Conservation (phyloP, 2,113 vertebrate genomes). For the Psilopogon haemacephalus region DNA sequence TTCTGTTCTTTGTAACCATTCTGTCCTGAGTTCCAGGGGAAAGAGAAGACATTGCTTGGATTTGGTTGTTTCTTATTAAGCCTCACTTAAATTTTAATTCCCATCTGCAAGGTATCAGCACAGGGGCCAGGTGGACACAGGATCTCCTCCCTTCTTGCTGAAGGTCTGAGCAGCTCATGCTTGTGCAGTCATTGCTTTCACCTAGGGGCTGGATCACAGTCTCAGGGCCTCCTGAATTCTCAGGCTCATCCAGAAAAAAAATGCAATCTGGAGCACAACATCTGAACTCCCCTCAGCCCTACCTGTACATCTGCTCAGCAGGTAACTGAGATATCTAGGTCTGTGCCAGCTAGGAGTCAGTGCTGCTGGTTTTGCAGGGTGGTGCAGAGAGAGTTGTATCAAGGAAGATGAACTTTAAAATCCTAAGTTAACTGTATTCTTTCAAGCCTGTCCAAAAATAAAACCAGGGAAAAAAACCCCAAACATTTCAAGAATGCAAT, state of each 20-base stretch:
- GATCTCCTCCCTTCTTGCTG: not conserved
- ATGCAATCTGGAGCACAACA: rapidly evolving
- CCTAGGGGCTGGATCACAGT: not conserved
- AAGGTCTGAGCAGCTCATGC: not conserved
- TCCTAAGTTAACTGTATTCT: not conserved
- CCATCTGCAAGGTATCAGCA: not conserved
- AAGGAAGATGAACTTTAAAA: not conserved
- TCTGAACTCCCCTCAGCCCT: not conserved
- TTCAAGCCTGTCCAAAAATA: not conserved
- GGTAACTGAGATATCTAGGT: not conserved
- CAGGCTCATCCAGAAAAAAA: not conserved
- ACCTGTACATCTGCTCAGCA: not conserved
- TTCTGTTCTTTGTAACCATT: not conserved
- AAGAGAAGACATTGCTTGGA: not conserved
- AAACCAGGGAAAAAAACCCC: not conserved
- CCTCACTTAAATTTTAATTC: not conserved
- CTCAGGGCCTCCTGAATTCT: not conserved
- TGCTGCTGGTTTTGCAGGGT: not conserved
- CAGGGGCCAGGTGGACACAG: rapidly evolving
- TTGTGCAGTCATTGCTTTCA: not conserved
- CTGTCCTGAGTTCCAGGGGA: not conserved
- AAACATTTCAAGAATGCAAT: not conserved
- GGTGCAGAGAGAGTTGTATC: not conserved
- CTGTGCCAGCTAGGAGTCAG: not conserved
- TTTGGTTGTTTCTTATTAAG: not conserved